These are phyloP conservation scores for Heloderma charlesbogerti DNA, from an alignment of 2,113 vertebrate genomes.

Conservation along the genomic window DNA sequence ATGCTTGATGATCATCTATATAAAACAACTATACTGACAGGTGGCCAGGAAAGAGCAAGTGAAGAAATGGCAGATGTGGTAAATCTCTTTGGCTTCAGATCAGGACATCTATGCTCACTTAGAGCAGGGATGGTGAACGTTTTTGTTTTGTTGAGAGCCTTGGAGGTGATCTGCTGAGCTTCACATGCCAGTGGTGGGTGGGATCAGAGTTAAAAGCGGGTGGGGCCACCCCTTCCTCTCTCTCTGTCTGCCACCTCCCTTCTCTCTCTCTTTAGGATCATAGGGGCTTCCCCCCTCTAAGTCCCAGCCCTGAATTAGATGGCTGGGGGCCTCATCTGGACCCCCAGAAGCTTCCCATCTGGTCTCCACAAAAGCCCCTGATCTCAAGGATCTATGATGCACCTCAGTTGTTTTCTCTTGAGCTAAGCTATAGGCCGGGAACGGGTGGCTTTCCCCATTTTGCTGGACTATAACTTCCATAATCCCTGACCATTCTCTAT, in stretches of 20 bases:
- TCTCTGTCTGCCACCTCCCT: neutral
- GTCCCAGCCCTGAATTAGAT: neutral
- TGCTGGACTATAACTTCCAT: neutral
- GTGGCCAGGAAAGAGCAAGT: neutral
- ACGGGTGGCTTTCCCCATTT: neutral
- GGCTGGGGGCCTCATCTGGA: neutral
- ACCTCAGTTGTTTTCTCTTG: neutral
- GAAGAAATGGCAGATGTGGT: neutral
- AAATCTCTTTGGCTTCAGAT: neutral
- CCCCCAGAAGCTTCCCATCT: neutral
- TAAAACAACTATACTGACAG: neutral
- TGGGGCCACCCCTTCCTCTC: neutral
- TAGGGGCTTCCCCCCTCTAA: neutral
- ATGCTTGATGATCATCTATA: neutral
- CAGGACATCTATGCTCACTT: neutral
- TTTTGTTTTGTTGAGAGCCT: neutral
- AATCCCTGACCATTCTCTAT: too few species aligned
- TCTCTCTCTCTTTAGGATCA: neutral
- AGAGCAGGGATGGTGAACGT: neutral
- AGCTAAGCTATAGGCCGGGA: neutral
- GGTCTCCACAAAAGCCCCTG: too few species aligned
- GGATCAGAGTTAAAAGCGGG: neutral
- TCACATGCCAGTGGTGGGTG: too few species aligned
- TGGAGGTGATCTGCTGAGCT: neutral
- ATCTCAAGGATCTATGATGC: neutral